These are phyloP conservation scores for Hydractinia echinata DNA, from an alignment of 30 jellyfish, hydroid and myxozoan genomes.

Conservation along the genomic window DNA sequence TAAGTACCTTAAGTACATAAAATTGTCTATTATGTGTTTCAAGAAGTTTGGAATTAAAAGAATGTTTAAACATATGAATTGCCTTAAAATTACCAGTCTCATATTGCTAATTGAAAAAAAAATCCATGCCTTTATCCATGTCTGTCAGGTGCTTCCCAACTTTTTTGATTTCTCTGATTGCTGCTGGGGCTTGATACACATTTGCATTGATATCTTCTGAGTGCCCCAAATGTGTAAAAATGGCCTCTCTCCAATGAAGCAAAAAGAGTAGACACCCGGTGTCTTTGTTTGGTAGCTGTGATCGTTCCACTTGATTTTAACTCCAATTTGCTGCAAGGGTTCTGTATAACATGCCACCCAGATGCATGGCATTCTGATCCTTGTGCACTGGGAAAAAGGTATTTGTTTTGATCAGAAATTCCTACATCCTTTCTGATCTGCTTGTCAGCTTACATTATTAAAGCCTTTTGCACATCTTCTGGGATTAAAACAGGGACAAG, in stretches of 20 bases:
- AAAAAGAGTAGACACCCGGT: constrained; percentile 26
- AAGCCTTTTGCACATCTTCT: neutral
- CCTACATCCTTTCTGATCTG: constrained; percentile 22
- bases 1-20: too few species aligned
- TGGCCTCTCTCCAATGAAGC: constrained; percentile 27
- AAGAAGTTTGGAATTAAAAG: too few species aligned
- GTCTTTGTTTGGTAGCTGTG: constrained; percentile 27
- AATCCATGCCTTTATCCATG: constrained; percentile 3
- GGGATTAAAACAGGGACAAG: too few species aligned
- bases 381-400: constrained; percentile 15
- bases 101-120: too few species aligned
- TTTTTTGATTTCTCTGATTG: neutral
- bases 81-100: too few species aligned
- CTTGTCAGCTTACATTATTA: neutral
- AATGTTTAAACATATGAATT: too few species aligned
- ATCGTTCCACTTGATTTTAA: neutral
- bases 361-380: constrained; percentile 15
- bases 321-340: neutral
- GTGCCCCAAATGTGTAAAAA: constrained; percentile 23
- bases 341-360: constrained; percentile 21
- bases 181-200: constrained; percentile 26
- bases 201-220: constrained; percentile 14
- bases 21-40: too few species aligned
- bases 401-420: neutral
- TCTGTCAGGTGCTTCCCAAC: constrained; percentile 25